A percentile compares a stretch with the other conserved stretches of the same genome.
phyloP scores from a whole-genome alignment of 1,140 invertebrate genomes.

The Musca domestica region DNA sequence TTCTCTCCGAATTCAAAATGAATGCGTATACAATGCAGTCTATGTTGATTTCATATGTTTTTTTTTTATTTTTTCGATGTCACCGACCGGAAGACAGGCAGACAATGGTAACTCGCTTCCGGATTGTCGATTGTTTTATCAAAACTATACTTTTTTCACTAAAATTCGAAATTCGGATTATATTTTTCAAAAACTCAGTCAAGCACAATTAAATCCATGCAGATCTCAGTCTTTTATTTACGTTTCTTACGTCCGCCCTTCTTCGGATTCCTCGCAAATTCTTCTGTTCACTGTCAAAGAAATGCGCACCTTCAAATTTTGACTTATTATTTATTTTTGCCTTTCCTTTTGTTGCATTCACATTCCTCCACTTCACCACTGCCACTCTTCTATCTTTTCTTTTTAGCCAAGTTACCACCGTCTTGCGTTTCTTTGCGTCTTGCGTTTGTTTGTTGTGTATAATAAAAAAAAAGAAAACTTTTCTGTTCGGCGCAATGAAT shows the following conservation, averaged over 20 bases:
- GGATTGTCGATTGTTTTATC: not conserved
- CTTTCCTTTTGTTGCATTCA: no score
- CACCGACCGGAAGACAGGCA: slow-evolving; percentile 6
- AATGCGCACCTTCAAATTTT: no score
- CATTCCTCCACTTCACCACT: no score
- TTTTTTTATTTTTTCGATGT: not conserved
- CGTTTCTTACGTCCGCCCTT: not conserved
- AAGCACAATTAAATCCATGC: not conserved
- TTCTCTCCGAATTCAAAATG: not conserved
- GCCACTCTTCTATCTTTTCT: no score
- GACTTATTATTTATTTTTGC: no score
- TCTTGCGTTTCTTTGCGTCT: no score
- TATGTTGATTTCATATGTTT: not conserved
- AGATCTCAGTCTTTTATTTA: slow-evolving; percentile 1
- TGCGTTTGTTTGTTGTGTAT: no score
- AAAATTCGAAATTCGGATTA: not conserved
- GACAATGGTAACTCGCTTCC: not conserved
- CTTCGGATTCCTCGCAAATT: no score
- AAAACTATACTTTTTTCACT: not conserved
- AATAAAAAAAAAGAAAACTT: no score
- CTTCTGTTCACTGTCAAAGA: no score
- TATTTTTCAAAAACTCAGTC: not conserved
- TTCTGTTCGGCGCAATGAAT: no score
- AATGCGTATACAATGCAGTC: not conserved
- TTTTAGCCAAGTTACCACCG: no score